A percentile compares a stretch with the other conserved stretches of the same genome.
These are phyloP conservation scores for Thecophora atra DNA, from an alignment of 2,888 invertebrate species.

Conservation along the genomic window DNA sequence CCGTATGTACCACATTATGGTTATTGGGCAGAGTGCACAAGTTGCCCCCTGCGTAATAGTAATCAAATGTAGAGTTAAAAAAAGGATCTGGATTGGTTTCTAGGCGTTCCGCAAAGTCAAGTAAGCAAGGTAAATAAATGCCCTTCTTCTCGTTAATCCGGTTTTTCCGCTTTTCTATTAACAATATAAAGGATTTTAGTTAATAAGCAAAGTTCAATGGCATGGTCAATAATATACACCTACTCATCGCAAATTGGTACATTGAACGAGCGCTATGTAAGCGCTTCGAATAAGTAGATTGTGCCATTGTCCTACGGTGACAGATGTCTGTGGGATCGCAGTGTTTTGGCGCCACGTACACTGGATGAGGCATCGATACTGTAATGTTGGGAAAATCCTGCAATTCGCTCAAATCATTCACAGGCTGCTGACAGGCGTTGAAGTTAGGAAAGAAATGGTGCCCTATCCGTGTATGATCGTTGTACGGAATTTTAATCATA, in stretches of 20 bases:
- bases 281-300: constrained; percentile 37
- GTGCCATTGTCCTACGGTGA: constrained; percentile 44
- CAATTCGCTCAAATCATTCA: constrained; percentile 39
- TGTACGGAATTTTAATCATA: constrained; percentile 19
- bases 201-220: not conserved
- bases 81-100: constrained; percentile 52
- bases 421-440: constrained; percentile 42
- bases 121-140: constrained; percentile 44
- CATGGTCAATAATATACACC: constrained; percentile 19
- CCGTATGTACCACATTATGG: constrained; percentile 50
- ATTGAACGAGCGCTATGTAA: constrained; percentile 35
- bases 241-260: constrained; percentile 46
- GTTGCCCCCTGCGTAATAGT: constrained; percentile 63
- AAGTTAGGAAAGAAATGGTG: constrained; percentile 47
- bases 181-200: constrained; percentile 10
- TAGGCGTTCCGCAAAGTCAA: constrained; percentile 47
- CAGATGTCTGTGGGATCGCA: constrained; percentile 48
- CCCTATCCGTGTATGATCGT: not conserved
- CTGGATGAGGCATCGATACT: constrained; percentile 45
- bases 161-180: constrained; percentile 44
- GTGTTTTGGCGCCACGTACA: constrained; percentile 44
- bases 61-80: constrained; percentile 60
- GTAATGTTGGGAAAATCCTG: constrained; percentile 40
- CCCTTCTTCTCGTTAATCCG: constrained; percentile 44
- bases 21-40: constrained; percentile 46